Evolutionary conservation across 2,888 invertebrate genomes (phyloP).

Genomic region (Spodoptera exigua): DNA sequence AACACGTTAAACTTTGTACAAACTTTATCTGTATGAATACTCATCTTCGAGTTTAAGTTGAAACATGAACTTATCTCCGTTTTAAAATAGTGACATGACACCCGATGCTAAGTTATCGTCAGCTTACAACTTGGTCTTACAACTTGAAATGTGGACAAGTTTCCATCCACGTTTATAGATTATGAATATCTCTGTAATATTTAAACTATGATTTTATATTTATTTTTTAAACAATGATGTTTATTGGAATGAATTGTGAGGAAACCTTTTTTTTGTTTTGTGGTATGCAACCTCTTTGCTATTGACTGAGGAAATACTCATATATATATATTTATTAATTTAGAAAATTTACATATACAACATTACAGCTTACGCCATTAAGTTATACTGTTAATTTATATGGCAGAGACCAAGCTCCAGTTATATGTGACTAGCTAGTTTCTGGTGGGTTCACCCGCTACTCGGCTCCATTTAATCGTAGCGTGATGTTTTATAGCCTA

Average conservation of each 20-base stretch:
- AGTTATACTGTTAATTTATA: not conserved
- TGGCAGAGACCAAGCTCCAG: not conserved
- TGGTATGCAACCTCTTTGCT: no score
- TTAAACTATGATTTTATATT: not conserved
- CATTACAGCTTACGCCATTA: no score
- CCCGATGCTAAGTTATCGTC: constrained; percentile 28
- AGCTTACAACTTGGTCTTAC: constrained; percentile 24
- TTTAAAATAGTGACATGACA: constrained; percentile 44
- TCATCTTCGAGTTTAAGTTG: constrained; percentile 6
- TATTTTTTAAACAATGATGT: not conserved
- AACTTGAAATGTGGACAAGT: constrained; percentile 19
- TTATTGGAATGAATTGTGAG: no score
- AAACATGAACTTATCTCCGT: constrained; percentile 49
- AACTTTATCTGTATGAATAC: no score
- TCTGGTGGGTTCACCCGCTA: no score
- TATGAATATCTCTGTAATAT: not conserved
- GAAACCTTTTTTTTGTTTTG: no score
- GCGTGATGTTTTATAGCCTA: no score
- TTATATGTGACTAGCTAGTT: no score
- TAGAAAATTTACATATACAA: no score
- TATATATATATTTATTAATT: no score
- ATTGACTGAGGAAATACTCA: no score
- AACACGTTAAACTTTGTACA: not conserved
- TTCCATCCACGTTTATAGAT: constrained; percentile 20
- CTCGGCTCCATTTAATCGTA: no score